Conservation (phyloP, 2,888 invertebrate genomes). For the Bhutanitis thaidina region DNA sequence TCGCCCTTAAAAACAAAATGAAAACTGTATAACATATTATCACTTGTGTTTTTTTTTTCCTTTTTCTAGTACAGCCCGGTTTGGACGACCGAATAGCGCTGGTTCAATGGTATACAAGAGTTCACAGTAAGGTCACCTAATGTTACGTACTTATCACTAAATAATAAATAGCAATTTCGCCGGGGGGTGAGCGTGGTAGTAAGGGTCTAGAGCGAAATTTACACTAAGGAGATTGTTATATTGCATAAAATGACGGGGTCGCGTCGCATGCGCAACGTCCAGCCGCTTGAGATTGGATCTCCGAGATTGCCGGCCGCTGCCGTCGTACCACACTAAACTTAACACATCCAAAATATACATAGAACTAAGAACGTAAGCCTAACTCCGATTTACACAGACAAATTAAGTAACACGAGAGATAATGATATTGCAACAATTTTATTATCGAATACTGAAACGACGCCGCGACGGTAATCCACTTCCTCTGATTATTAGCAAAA, state of each 20-base stretch:
- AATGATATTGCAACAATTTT: constrained; percentile 73
- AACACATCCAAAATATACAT: constrained; percentile 71
- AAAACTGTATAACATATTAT: constrained; percentile 65
- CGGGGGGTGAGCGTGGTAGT: constrained; percentile 58
- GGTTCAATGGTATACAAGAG: constrained; percentile 75
- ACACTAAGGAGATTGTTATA: constrained; percentile 74
- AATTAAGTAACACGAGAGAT: constrained; percentile 65
- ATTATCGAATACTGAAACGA: constrained; percentile 46
- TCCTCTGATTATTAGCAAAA: constrained; percentile 48
- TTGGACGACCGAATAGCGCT: constrained; percentile 60
- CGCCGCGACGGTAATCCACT: not conserved
- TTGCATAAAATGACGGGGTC: constrained; percentile 60
- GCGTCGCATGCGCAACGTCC: constrained; percentile 59
- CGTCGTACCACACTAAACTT: constrained; percentile 46
- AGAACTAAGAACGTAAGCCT: constrained; percentile 58
- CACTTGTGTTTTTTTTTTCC: no score
- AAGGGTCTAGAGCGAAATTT: constrained; percentile 64
- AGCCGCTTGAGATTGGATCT: constrained; percentile 70
- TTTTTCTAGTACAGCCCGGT: constrained; percentile 56
- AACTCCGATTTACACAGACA: constrained; percentile 69
- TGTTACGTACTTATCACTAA: constrained; percentile 71
- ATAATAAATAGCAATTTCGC: constrained; percentile 77
- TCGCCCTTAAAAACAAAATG: constrained; percentile 66
- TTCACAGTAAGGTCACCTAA: constrained; percentile 73
- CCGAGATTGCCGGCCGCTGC: constrained; percentile 70